Evolutionary conservation across 2,113 vertebrate genomes (phyloP).

Genomic region (Menura novaehollandiae): DNA sequence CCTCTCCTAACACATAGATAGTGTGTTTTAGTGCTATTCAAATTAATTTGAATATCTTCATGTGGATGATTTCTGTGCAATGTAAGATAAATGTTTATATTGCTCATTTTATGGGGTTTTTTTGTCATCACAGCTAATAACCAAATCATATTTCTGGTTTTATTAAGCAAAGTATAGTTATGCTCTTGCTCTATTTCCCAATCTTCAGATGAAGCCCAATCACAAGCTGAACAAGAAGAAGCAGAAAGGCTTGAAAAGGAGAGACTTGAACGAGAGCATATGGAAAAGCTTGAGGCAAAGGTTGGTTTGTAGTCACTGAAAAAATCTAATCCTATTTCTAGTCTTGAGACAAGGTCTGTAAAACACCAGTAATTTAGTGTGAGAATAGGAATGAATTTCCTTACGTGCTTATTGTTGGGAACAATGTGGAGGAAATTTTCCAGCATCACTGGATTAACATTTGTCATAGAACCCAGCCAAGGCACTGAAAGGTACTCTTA

Average conservation of each 20-base stretch:
- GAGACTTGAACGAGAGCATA: constrained; percentile 68
- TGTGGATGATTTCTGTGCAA: not conserved
- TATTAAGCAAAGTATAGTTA: not conserved
- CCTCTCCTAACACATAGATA: no score
- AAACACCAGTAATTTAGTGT: not conserved
- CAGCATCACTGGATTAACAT: not conserved
- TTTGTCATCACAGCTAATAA: not conserved
- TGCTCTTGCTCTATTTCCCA: not conserved
- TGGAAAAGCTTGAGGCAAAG: constrained; percentile 76
- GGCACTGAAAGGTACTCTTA: not conserved
- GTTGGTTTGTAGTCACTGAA: constrained; percentile 52
- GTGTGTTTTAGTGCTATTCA: not conserved
- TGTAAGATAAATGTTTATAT: not conserved
- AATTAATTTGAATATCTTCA: not conserved
- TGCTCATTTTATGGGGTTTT: not conserved
- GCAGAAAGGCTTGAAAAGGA: constrained; percentile 75
- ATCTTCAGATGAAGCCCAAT: constrained; percentile 75
- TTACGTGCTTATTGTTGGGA: not conserved
- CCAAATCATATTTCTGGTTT: not conserved
- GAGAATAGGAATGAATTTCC: not conserved
- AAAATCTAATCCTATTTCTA: not conserved
- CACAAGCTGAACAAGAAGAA: constrained; percentile 75
- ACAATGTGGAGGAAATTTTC: not conserved
- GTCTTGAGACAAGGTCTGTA: not conserved
- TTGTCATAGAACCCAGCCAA: not conserved